A percentile compares a stretch with the other conserved stretches of the same genome.
Evolutionary conservation across 2,797 vertebrate genomes (phyloP).

Genomic region (Phoxinus dragarum): DNA sequence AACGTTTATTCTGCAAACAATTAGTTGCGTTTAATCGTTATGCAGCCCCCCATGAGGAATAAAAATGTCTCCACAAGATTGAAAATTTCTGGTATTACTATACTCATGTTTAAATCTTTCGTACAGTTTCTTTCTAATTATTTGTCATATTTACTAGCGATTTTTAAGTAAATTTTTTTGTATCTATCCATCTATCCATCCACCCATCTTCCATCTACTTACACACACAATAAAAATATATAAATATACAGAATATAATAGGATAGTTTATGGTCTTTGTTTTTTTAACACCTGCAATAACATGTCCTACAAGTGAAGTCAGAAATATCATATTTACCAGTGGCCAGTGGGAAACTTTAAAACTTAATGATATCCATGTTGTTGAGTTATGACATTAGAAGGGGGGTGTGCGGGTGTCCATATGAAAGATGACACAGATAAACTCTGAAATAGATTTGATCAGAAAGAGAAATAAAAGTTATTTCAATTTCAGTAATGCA

Average conservation of each 20-base stretch:
- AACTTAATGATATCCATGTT: neutral
- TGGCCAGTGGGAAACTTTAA: neutral
- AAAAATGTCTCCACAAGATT: no score
- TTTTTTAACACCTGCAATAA: neutral
- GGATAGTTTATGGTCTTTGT: neutral
- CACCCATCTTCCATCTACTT: no score
- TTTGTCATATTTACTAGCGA: no score
- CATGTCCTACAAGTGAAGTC: neutral
- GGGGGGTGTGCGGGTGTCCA: neutral
- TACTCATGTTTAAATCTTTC: no score
- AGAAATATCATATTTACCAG: neutral
- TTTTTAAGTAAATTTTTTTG: no score
- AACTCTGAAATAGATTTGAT: neutral
- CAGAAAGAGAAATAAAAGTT: neutral
- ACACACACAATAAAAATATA: no score
- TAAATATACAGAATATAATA: neutral
- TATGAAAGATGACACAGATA: neutral
- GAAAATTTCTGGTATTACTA: no score
- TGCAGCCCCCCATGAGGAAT: no score
- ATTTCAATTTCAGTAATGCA: neutral
- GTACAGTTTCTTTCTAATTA: no score
- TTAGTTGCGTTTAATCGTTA: no score
- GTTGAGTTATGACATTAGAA: neutral
- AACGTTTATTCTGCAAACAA: no score
- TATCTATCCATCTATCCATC: no score